Conservation (phyloP, 2,113 vertebrate species). For the Gobius niger region DNA sequence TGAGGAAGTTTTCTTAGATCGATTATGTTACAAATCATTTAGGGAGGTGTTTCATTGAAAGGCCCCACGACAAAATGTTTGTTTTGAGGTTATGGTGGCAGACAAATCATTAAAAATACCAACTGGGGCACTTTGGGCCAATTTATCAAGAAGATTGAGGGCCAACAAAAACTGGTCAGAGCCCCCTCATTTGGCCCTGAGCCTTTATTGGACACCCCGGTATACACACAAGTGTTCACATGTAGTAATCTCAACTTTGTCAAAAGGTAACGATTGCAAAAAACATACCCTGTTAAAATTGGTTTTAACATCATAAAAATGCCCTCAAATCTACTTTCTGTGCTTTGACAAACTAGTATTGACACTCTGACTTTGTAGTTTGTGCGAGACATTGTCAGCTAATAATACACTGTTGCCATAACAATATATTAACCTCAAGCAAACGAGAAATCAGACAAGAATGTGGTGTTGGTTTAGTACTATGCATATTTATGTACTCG, state of each 20-base stretch:
- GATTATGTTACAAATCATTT: not conserved
- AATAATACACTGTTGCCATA: not conserved
- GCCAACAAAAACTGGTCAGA: too few relatives aligned
- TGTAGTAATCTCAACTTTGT: not conserved
- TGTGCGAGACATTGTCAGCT: not conserved
- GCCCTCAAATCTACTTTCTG: not conserved
- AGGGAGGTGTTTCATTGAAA: not conserved
- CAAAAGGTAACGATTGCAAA: not conserved
- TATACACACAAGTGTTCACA: too few relatives aligned
- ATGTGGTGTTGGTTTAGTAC: not conserved
- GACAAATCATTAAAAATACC: too few relatives aligned
- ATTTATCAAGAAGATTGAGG: too few relatives aligned
- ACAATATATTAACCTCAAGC: slow-evolving; percentile 2
- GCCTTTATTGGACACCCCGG: too few relatives aligned
- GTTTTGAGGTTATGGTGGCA: too few relatives aligned
- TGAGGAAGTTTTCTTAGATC: too few relatives aligned
- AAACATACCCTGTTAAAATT: not conserved
- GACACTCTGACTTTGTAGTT: not conserved
- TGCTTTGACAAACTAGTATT: not conserved
- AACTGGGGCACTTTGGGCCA: too few relatives aligned
- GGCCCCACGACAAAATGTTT: too few relatives aligned
- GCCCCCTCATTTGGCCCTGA: too few relatives aligned
- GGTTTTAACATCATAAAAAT: not conserved
- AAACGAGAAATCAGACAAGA: not conserved
- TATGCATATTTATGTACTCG: too few relatives aligned